phyloP scores from a whole-genome alignment of 2,113 vertebrate genomes.

The Malurus elegans region DNA sequence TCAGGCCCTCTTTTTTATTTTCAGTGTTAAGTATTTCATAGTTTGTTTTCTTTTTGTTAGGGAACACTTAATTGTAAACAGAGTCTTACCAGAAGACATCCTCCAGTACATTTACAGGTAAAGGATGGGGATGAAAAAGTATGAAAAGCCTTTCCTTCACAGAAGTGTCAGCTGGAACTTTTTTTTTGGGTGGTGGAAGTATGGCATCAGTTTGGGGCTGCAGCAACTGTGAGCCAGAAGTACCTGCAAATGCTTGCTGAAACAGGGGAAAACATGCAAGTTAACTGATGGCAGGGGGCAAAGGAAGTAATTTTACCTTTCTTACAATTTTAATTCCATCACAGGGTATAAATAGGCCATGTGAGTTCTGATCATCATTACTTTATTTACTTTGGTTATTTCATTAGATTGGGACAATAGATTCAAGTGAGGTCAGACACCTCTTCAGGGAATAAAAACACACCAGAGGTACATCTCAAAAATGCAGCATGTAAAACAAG shows the following conservation, averaged over 20 bases:
- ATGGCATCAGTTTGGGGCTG: conserved; percentile 88
- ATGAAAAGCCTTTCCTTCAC: conserved; percentile 93
- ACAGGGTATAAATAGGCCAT: not conserved
- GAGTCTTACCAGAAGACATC: conserved; percentile 90
- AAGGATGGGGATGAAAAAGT: conserved; percentile 89
- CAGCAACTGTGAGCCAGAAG: conserved; percentile 68
- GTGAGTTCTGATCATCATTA: not conserved
- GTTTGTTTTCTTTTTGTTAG: not conserved
- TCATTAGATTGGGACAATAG: not conserved
- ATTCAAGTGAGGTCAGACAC: not conserved
- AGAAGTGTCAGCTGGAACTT: conserved; percentile 82
- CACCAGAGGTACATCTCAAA: not conserved
- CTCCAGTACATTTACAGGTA: conserved; percentile 88
- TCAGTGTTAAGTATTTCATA: not conserved
- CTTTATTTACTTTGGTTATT: not conserved
- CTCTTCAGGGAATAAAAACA: not conserved
- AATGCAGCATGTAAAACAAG: not conserved
- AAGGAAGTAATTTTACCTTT: not conserved
- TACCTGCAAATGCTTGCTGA: conserved; percentile 69
- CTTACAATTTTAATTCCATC: not conserved
- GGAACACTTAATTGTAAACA: not conserved
- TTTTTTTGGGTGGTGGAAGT: conserved; percentile 87
- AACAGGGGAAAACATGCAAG: not conserved
- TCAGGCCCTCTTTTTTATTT: not conserved
- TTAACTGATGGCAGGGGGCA: not conserved